These are phyloP conservation scores for Eciton burchellii DNA, from an alignment of 1,140 invertebrate genomes.

Conservation along the genomic window DNA sequence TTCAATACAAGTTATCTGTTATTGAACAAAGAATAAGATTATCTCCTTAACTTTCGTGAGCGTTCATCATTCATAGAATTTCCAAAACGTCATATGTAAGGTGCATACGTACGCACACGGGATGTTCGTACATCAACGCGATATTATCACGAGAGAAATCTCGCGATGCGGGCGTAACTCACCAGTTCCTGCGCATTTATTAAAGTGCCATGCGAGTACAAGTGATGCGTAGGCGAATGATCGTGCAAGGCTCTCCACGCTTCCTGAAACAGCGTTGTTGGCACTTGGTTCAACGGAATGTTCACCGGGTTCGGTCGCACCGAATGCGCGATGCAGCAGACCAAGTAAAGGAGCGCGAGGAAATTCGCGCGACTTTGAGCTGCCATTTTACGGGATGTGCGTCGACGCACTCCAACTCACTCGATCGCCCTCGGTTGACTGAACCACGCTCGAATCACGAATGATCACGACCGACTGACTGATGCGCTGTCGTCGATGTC, in stretches of 20 bases:
- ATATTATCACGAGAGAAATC: not conserved
- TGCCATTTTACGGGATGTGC: slow-evolving; percentile 44
- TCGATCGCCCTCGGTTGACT: not conserved
- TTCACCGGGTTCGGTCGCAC: slow-evolving; percentile 59
- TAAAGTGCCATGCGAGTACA: slow-evolving; percentile 77
- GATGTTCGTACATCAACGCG: no score
- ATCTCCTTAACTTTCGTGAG: no score
- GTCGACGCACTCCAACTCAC: not conserved
- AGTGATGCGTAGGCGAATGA: slow-evolving; percentile 75
- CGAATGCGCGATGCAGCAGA: not conserved
- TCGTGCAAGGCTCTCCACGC: slow-evolving; percentile 77
- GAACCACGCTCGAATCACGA: not conserved
- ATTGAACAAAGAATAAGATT: slow-evolving; percentile 25
- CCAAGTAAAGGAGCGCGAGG: slow-evolving; percentile 14
- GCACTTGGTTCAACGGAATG: slow-evolving; percentile 66
- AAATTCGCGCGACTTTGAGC: not conserved
- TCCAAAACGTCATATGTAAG: no score
- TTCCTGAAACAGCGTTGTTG: slow-evolving; percentile 68
- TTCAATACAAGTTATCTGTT: not conserved
- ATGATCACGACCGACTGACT: not conserved
- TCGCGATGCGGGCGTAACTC: slow-evolving; percentile 39
- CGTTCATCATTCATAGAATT: no score
- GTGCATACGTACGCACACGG: no score
- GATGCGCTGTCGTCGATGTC: not conserved
- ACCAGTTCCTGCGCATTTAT: slow-evolving; percentile 80